Percentiles rank a stretch among this genome's conserved stretches.
phyloP scores from a whole-genome alignment of 2,888 invertebrate species.

The Drosophila recens region DNA sequence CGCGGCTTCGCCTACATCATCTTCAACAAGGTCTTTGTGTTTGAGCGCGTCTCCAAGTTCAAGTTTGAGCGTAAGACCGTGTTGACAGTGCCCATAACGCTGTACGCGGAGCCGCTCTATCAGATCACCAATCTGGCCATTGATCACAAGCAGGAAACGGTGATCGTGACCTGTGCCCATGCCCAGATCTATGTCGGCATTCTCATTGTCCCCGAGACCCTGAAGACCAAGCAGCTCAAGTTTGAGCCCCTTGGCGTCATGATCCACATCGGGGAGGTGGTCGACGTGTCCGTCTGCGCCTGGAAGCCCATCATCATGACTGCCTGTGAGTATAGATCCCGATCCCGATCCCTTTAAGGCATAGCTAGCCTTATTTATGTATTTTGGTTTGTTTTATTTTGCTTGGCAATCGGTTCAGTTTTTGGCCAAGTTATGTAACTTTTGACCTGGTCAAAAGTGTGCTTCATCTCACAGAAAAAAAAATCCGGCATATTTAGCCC shows the following conservation, averaged over 20 bases:
- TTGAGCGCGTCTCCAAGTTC: slow-evolving; percentile 91
- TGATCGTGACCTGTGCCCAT: slow-evolving; percentile 88
- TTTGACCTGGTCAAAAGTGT: too few relatives aligned
- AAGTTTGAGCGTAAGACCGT: slow-evolving; percentile 89
- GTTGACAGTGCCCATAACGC: slow-evolving; percentile 85
- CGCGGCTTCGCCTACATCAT: slow-evolving; percentile 92
- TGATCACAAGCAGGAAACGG: slow-evolving; percentile 84
- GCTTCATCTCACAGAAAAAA: too few relatives aligned
- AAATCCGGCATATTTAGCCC: too few relatives aligned
- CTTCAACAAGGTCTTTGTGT: slow-evolving; percentile 91
- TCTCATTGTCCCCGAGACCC: slow-evolving; percentile 87
- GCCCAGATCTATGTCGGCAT: slow-evolving; percentile 90
- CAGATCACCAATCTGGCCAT: slow-evolving; percentile 83
- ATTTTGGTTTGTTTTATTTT: too few relatives aligned
- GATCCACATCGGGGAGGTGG: slow-evolving; percentile 93
- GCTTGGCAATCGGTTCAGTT: too few relatives aligned
- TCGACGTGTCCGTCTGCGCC: slow-evolving; percentile 92
- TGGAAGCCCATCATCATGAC: slow-evolving; percentile 97
- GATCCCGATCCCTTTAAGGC: too few relatives aligned
- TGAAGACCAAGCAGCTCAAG: slow-evolving; percentile 87
- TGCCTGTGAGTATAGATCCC: slow-evolving; percentile 82
- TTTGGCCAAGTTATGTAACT: too few relatives aligned
- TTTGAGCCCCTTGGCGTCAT: slow-evolving; percentile 90
- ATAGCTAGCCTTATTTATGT: too few relatives aligned
- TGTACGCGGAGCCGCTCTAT: slow-evolving; percentile 82